Base-by-base conservation (phyloP, 2,888 invertebrate genomes). In the Luperina nickerlii region DNA sequence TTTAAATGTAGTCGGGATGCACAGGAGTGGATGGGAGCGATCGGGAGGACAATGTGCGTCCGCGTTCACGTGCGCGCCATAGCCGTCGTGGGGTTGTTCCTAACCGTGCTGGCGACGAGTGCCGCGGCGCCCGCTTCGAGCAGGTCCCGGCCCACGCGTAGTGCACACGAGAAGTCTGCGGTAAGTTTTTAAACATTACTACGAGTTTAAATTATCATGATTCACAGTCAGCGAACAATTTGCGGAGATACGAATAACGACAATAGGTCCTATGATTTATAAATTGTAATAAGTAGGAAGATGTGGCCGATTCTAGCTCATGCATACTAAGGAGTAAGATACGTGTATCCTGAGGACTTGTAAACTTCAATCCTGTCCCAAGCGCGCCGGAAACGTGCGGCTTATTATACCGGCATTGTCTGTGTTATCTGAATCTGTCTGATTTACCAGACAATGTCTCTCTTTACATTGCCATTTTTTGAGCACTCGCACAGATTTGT, bases 291-390 rank as follows among this genome's bases (percentile, higher is more conserved):
- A 84, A 57, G 88, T 90, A 85, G 90, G 90, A 90, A 90, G 90
- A 89, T 89, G 90, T 87, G 88, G 88, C 88, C 83, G 88, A 88
- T 85, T 87, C 87, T 87, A 90, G 89, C 91, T 92, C 89, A 93
- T 94, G 96, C 94, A 96, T 96, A 95, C 94, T 94, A 95, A 96
- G 89, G 88, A 93, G 94, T 89, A 88, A 90, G 91, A 92, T 86
- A 89, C 88, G 90, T 88, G 93, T 94, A 93, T 93, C 93, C 93
- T 93, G 93, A 92, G 92, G 91, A 92, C 92, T 93, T 92, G 89
- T 91, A 89, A 93, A 93, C 93, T 94, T 94, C 93, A 93, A 94
- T 94, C 93, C 92, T 93, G 94, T 93, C 92, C 92, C 92, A 89
- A 92, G 90, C 88, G 90, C 94, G 92, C 94, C 95, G 96, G 96